Evolutionary conservation across 2,113 vertebrate genomes (phyloP).

Genomic region (Hippocampus barbouri): DNA sequence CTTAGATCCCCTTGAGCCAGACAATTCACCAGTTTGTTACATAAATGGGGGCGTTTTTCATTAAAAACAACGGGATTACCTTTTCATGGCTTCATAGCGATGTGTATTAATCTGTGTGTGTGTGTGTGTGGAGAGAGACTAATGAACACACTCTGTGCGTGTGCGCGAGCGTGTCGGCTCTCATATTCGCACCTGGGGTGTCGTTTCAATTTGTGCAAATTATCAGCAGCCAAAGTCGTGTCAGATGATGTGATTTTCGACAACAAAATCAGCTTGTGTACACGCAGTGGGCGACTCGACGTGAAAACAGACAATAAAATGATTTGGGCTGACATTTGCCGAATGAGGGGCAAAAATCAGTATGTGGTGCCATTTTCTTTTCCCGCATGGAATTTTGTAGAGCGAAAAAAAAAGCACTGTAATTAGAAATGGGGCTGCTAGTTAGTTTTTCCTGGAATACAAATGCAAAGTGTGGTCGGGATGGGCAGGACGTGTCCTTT

Average conservation of each 20-base stretch:
- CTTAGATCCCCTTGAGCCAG: background rate
- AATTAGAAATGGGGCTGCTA: no score
- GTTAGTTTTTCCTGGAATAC: no score
- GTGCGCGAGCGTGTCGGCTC: background rate
- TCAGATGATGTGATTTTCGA: constrained; percentile 6
- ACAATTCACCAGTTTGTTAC: constrained; percentile 30
- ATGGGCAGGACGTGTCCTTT: no score
- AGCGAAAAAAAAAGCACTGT: no score
- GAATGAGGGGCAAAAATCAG: background rate
- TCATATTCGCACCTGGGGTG: constrained; percentile 42
- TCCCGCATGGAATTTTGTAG: background rate
- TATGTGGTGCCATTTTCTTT: background rate
- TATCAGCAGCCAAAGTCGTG: constrained; percentile 12
- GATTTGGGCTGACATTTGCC: background rate
- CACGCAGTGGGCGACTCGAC: background rate
- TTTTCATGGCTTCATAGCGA: constrained; percentile 46
- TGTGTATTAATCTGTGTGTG: constrained; percentile 40
- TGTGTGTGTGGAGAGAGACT: constrained; percentile 26
- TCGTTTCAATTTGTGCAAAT: constrained; percentile 18
- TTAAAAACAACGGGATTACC: constrained; percentile 61
- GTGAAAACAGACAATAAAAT: background rate
- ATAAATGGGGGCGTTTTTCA: constrained; percentile 47
- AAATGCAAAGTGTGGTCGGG: no score
- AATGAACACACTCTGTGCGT: constrained; percentile 22
- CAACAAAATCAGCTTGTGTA: constrained; percentile 5